phyloP scores from a whole-genome alignment of 2,888 invertebrate genomes.

The Pammene fasciana region DNA sequence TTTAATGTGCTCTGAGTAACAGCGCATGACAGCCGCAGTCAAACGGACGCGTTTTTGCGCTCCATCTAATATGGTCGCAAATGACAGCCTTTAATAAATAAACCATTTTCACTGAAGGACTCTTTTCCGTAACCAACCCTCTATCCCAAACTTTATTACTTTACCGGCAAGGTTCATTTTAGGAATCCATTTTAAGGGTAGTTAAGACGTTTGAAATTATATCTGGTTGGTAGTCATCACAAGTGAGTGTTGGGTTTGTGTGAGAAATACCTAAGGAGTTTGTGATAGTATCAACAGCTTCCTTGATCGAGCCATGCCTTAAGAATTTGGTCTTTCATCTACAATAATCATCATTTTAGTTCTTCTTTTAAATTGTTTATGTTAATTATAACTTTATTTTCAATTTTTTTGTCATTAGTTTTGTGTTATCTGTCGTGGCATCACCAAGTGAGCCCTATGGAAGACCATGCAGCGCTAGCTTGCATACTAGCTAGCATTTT shows the following conservation, averaged over 20 bases:
- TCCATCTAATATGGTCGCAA: conserved; percentile 22
- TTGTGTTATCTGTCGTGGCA: no score
- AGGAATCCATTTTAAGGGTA: background rate
- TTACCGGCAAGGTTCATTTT: background rate
- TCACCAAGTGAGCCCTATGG: no score
- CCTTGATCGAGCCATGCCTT: conserved; percentile 12
- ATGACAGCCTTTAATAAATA: conserved; percentile 1
- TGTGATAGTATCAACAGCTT: conserved; percentile 2
- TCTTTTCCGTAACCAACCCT: no score
- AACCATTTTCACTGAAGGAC: background rate
- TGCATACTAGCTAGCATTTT: no score
- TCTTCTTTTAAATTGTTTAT: no score
- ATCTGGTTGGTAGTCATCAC: background rate
- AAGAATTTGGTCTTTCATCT: background rate
- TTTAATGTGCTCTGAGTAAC: background rate
- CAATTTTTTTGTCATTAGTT: no score
- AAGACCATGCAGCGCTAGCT: no score
- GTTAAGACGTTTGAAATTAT: background rate
- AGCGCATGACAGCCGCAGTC: conserved; percentile 22
- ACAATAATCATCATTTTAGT: no score
- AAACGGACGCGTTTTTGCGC: conserved; percentile 30
- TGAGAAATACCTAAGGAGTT: background rate
- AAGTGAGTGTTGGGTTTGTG: background rate
- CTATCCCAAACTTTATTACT: conserved; percentile 1
- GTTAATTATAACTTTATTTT: no score